A percentile compares a stretch with the other conserved stretches of the same genome.
Conservation (phyloP, 2,888 invertebrate genomes). For the Acrobeloides nanus region DNA sequence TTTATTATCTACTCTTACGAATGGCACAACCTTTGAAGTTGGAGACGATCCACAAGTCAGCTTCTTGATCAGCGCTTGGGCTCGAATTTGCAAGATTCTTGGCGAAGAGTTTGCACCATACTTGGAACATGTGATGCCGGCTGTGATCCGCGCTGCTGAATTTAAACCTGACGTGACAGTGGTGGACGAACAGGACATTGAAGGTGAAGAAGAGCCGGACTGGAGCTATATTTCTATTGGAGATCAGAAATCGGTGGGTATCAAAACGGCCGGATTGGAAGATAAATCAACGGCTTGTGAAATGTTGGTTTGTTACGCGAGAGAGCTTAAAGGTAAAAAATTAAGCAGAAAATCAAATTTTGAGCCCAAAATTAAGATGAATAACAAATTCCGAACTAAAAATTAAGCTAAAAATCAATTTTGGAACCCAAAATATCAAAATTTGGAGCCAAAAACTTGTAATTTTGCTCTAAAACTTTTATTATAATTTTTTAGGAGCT, state of each 20-base stretch:
- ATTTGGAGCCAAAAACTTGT: not conserved
- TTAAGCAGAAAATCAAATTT: too few relatives aligned
- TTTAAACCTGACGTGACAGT: slow-evolving; percentile 87
- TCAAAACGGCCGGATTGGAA: slow-evolving; percentile 83
- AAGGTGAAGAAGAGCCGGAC: slow-evolving; percentile 76
- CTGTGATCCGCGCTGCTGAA: slow-evolving; percentile 80
- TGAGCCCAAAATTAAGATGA: too few relatives aligned
- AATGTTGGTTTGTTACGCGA: slow-evolving; percentile 88
- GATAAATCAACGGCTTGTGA: slow-evolving; percentile 93
- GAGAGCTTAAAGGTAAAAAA: slow-evolving; percentile 77
- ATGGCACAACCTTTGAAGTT: slow-evolving; percentile 67
- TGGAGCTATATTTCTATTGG: slow-evolving; percentile 89
- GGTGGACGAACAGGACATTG: slow-evolving; percentile 69
- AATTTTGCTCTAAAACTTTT: slow-evolving; percentile 2
- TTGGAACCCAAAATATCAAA: too few relatives aligned
- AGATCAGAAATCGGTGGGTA: slow-evolving; percentile 82
- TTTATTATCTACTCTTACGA: slow-evolving; percentile 78
- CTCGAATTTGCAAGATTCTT: slow-evolving; percentile 90
- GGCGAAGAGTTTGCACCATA: slow-evolving; percentile 74
- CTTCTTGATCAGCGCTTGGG: slow-evolving; percentile 97
- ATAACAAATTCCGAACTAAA: not conserved
- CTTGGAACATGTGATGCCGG: slow-evolving; percentile 86
- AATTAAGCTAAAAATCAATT: not conserved
- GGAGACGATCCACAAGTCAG: slow-evolving; percentile 66
- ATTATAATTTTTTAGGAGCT: slow-evolving; percentile 18